These are phyloP conservation scores for Thaumatotibia leucotreta DNA, from an alignment of 1,140 invertebrate genomes.

Conservation along the genomic window DNA sequence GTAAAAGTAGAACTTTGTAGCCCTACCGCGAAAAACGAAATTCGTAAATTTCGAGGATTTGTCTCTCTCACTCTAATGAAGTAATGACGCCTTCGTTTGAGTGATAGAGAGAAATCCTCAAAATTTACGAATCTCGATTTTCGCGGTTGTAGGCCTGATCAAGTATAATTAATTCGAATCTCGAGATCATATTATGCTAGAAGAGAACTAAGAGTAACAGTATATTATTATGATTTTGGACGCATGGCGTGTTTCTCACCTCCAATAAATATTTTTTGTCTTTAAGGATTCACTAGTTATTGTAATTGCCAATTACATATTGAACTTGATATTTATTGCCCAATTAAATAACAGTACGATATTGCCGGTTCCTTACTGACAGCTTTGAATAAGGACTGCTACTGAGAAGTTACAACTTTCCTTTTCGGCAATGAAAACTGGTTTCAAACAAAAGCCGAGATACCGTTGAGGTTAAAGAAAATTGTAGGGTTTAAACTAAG, in stretches of 20 bases:
- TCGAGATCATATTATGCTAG: not conserved
- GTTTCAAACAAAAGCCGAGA: not conserved
- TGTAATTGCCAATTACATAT: not conserved
- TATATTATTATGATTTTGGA: not conserved
- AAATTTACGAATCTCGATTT: too few relatives aligned
- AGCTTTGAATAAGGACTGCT: not conserved
- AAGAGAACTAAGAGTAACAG: not conserved
- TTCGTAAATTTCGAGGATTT: too few relatives aligned
- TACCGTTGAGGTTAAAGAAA: not conserved
- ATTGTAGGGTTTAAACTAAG: not conserved
- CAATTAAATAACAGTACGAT: not conserved
- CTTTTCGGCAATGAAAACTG: not conserved
- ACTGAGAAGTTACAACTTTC: not conserved
- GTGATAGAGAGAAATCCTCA: too few relatives aligned
- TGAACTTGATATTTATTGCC: not conserved
- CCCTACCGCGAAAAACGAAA: too few relatives aligned
- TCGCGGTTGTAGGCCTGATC: too few relatives aligned
- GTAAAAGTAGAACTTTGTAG: not conserved
- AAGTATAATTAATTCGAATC: not conserved
- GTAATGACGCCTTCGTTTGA: too few relatives aligned
- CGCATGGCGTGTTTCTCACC: not conserved
- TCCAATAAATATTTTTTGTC: slow-evolving; percentile 3
- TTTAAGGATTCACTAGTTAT: not conserved
- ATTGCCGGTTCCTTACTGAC: not conserved
- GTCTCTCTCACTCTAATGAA: too few relatives aligned